These are phyloP conservation scores for Antigone vipio DNA, from an alignment of 2,113 vertebrate species.

Conservation along the genomic window DNA sequence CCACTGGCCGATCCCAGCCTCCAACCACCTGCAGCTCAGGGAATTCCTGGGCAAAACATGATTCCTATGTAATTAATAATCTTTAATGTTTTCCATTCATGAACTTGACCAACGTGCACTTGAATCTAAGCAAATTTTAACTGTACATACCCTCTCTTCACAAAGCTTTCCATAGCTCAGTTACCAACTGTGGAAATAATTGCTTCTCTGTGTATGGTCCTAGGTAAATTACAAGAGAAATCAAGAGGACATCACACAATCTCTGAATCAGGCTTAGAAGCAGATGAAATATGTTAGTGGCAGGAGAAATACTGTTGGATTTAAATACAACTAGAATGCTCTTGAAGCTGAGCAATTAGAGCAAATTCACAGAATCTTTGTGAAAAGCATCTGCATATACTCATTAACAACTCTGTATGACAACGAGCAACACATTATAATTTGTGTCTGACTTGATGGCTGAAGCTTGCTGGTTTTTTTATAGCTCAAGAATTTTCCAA, in stretches of 20 bases:
- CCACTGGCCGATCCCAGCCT: neutral
- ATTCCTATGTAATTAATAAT: neutral
- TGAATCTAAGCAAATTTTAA: neutral
- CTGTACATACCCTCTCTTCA: neutral
- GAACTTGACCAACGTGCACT: neutral
- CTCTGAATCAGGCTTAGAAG: neutral
- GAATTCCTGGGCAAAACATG: neutral
- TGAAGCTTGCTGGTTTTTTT: neutral
- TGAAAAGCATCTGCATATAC: neutral
- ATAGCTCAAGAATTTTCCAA: neutral
- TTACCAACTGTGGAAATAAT: neutral
- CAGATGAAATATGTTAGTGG: neutral
- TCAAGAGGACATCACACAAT: neutral
- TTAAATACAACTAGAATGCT: neutral
- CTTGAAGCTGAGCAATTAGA: neutral
- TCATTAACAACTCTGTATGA: neutral
- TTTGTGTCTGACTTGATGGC: neutral
- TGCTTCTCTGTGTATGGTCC: neutral
- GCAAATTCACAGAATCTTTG: neutral
- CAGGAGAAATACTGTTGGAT: neutral
- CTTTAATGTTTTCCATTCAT: neutral
- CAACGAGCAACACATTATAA: neutral
- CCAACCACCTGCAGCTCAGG: neutral
- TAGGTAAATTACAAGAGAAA: neutral
- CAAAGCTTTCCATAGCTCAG: neutral